Conservation (phyloP, 2,888 invertebrate species). For the Ochropleura plecta region DNA sequence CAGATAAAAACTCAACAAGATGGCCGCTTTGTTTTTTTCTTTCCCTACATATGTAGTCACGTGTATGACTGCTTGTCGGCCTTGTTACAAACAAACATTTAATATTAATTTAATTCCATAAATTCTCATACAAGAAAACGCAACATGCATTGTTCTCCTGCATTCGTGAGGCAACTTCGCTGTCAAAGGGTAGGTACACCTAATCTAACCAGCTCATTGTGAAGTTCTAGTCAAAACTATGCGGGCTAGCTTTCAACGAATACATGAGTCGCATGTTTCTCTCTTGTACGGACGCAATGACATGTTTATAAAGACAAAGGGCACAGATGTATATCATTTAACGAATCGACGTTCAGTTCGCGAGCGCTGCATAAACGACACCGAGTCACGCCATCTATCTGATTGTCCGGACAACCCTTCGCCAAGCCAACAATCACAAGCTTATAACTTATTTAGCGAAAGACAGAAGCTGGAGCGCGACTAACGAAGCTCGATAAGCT, state of each 20-base stretch:
- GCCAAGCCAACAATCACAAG: conserved; percentile 83
- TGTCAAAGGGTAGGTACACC: conserved; percentile 75
- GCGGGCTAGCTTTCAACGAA: conserved; percentile 82
- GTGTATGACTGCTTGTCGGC: conserved; percentile 81
- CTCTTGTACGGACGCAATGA: conserved; percentile 82
- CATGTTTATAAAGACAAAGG: conserved; percentile 90
- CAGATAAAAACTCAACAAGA: conserved; percentile 84
- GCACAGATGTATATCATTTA: conserved; percentile 88
- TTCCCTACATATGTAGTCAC: conserved; percentile 77
- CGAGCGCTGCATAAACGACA: conserved; percentile 86
- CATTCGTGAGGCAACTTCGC: conserved; percentile 66
- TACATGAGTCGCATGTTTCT: conserved; percentile 80
- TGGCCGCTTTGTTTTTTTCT: conserved; percentile 83
- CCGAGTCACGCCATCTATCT: conserved; percentile 90
- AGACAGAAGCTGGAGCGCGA: conserved; percentile 85
- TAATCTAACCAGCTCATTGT: conserved; percentile 73
- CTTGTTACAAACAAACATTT: conserved; percentile 69
- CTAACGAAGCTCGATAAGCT: conserved; percentile 87
- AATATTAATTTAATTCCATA: conserved; percentile 60
- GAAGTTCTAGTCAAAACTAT: conserved; percentile 77
- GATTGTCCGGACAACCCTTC: conserved; percentile 86
- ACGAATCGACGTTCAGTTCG: conserved; percentile 88
- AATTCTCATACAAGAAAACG: conserved; percentile 55
- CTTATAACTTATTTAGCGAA: conserved; percentile 90
- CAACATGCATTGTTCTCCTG: conserved; percentile 67